Evolutionary conservation across 2,113 vertebrate genomes (phyloP).

Genomic region (Eidolon helvum): DNA sequence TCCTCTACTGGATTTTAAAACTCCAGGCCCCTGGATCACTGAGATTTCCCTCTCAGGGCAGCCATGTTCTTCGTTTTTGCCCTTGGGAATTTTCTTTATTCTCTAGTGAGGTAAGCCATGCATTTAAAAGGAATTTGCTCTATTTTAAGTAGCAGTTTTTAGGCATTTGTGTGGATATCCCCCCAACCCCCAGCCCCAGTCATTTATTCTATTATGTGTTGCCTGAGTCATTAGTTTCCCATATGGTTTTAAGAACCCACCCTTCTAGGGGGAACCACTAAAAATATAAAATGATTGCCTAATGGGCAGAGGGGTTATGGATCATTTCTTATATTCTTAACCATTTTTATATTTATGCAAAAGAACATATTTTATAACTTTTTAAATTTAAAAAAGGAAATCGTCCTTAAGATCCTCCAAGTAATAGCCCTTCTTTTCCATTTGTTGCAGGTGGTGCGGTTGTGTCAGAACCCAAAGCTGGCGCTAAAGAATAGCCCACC

Average conservation of each 20-base stretch:
- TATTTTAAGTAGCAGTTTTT: not conserved
- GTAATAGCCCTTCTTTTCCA: slow-evolving; percentile 43
- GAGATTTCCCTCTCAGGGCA: not conserved
- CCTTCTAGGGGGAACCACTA: not conserved
- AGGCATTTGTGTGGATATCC: not conserved
- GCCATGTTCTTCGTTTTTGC: not conserved
- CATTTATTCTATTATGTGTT: not conserved
- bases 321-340: slow-evolving; percentile 31
- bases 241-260: not conserved
- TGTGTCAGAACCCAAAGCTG: slow-evolving; percentile 98
- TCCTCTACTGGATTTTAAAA: not conserved
- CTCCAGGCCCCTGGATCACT: not conserved
- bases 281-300: not conserved
- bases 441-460: slow-evolving; percentile 91
- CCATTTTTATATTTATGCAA: slow-evolving; percentile 35
- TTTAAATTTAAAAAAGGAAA: not conserved
- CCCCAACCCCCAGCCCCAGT: not conserved
- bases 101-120: not conserved
- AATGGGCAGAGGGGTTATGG: not conserved
- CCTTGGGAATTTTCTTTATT: not conserved
- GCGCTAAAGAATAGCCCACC: slow-evolving; percentile 99
- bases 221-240: not conserved
- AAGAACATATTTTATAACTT: slow-evolving; percentile 20
- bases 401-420: slow-evolving; percentile 27
- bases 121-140: not conserved